A percentile compares a stretch with the other conserved stretches of the same genome.
These are phyloP conservation scores for Neria commutata DNA, from an alignment of 2,888 invertebrate genomes.

Conservation along the genomic window DNA sequence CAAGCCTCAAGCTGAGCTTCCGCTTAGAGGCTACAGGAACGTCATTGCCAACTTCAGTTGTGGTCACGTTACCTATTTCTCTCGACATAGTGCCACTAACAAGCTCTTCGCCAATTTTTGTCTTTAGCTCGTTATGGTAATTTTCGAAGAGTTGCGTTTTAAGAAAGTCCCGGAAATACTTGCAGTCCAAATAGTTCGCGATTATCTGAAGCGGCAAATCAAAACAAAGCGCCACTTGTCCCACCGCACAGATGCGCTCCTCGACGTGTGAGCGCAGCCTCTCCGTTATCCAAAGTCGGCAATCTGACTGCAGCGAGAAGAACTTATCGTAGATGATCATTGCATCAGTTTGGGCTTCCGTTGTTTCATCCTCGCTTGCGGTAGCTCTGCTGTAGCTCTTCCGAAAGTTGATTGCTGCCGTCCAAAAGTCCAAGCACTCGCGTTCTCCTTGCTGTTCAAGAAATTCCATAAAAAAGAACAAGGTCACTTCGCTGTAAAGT, in stretches of 20 bases:
- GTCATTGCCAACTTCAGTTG: no score
- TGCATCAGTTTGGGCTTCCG: constrained; percentile 82
- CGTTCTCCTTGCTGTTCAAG: constrained; percentile 85
- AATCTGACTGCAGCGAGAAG: constrained; percentile 91
- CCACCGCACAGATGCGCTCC: constrained; percentile 79
- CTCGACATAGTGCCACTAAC: background rate
- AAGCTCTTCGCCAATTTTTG: constrained; percentile 35
- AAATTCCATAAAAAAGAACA: constrained; percentile 96
- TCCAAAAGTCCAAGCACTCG: constrained; percentile 85
- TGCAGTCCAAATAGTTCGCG: constrained; percentile 76
- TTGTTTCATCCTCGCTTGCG: constrained; percentile 25
- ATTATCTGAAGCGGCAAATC: constrained; percentile 80
- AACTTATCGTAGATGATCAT: constrained; percentile 96
- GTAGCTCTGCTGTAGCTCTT: constrained; percentile 68
- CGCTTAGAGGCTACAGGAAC: background rate
- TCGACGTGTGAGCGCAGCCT: constrained; percentile 84
- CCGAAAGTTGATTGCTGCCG: constrained; percentile 83
- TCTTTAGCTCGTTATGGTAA: constrained; percentile 80
- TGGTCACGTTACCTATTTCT: background rate
- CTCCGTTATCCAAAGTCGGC: constrained; percentile 85
- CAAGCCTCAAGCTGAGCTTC: constrained; percentile 30
- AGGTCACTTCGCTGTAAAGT: constrained; percentile 85
- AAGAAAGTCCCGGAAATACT: constrained; percentile 79
- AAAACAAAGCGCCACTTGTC: constrained; percentile 73
- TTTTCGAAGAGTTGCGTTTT: constrained; percentile 86